phyloP scores from a whole-genome alignment of 2,888 invertebrate genomes.

The Plemyria rubiginata region DNA sequence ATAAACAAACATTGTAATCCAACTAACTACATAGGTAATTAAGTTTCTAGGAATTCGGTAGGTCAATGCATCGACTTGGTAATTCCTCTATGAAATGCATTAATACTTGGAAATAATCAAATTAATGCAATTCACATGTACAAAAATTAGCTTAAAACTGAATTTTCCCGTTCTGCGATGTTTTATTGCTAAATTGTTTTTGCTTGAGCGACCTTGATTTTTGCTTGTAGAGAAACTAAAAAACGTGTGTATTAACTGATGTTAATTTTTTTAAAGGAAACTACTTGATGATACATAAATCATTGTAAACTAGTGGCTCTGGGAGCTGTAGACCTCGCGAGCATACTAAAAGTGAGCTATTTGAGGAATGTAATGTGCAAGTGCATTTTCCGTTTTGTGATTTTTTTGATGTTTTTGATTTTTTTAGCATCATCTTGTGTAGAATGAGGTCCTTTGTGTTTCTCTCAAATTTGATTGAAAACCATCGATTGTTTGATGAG shows the following conservation, averaged over 20 bases:
- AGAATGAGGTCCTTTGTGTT: no score
- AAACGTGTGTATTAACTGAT: not conserved
- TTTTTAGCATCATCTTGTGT: no score
- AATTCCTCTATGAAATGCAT: not conserved
- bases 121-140: slow-evolving; percentile 19
- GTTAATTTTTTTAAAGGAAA: not conserved
- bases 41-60: not conserved
- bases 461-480: no score
- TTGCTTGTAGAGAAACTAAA: not conserved
- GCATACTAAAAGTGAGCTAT: no score
- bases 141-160: slow-evolving; percentile 24
- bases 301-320: no score
- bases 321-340: no score
- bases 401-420: no score
- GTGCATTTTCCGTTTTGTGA: no score
- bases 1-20: no score
- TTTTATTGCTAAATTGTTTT: slow-evolving; percentile 2
- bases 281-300: not conserved
- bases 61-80: not conserved
- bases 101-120: slow-evolving; percentile 9
- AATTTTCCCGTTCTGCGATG: not conserved
- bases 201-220: slow-evolving; percentile 2
- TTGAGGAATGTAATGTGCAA: no score
- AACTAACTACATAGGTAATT: no score
- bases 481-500: no score